phyloP scores from a whole-genome alignment of 2,888 invertebrate genomes.

The Caenorhabditis sinica region DNA sequence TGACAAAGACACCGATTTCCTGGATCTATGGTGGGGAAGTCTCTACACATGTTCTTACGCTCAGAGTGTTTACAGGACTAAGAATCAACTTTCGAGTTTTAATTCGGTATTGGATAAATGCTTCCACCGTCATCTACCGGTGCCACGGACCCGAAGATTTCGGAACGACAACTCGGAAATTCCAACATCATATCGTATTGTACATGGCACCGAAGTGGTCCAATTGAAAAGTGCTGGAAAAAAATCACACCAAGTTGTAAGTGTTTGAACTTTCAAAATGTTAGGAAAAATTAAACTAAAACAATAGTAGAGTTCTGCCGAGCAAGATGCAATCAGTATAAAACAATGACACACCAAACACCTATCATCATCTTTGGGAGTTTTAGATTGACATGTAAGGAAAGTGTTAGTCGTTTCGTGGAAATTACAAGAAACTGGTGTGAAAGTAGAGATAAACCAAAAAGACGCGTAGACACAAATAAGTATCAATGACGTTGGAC shows the following conservation, averaged over 20 bases:
- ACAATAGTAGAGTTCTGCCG: background rate
- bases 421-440: conserved; percentile 34
- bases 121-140: conserved; percentile 46
- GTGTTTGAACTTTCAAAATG: background rate
- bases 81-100: conserved; percentile 15
- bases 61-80: conserved; percentile 52
- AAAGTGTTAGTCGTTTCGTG: conserved; percentile 25
- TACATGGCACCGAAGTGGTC: conserved; percentile 17
- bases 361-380: background rate
- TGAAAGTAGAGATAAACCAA: conserved; percentile 26
- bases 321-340: background rate
- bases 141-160: conserved; percentile 48
- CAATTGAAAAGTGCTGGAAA: conserved; percentile 12
- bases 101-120: conserved; percentile 30
- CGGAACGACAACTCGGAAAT: background rate
- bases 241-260: conserved; percentile 21
- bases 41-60: too few relatives aligned
- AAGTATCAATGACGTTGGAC: conserved; percentile 29
- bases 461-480: conserved; percentile 30
- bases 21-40: conserved; percentile 44
- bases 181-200: conserved; percentile 20
- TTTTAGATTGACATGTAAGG: background rate
- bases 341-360: background rate
- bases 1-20: conserved; percentile 19
- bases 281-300: background rate